These are phyloP conservation scores for Metallyticus violacea DNA, from an alignment of 2,888 invertebrate genomes.

Conservation along the genomic window DNA sequence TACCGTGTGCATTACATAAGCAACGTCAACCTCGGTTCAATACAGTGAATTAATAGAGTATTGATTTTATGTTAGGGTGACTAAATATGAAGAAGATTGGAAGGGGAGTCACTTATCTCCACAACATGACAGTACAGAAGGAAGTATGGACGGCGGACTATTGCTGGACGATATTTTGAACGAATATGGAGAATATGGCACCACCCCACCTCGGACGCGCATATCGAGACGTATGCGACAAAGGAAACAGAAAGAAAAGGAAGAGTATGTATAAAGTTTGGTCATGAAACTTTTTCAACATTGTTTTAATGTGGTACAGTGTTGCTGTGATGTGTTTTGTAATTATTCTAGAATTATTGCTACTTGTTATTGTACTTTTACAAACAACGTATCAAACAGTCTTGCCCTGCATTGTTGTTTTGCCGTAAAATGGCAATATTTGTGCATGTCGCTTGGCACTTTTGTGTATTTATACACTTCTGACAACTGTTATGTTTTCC, in stretches of 20 bases:
- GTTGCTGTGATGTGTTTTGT: too few species aligned
- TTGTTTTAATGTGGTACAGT: too few species aligned
- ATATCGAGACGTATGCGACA: constrained; percentile 54
- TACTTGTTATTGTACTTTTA: too few species aligned
- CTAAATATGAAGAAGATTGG: neutral
- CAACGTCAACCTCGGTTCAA: neutral
- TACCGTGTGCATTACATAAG: neutral
- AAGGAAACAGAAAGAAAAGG: constrained; percentile 48
- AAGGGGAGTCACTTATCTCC: constrained; percentile 8
- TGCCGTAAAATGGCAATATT: too few species aligned
- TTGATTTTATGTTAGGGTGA: neutral
- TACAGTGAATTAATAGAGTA: neutral
- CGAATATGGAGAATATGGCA: constrained; percentile 61
- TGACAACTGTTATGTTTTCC: too few species aligned
- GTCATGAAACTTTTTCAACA: neutral
- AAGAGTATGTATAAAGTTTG: neutral
- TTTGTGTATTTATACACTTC: too few species aligned
- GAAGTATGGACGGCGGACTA: constrained; percentile 26
- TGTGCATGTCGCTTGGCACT: too few species aligned
- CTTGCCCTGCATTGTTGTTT: too few species aligned
- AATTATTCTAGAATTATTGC: too few species aligned
- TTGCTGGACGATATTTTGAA: constrained; percentile 36
- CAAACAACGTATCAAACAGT: too few species aligned
- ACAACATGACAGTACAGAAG: constrained; percentile 25
- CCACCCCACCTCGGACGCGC: constrained; percentile 76